Evolutionary conservation across 2,113 vertebrate genomes (phyloP), one percentile per base, ranked within the genome.

Genomic region (Semnornis frantzii): DNA sequence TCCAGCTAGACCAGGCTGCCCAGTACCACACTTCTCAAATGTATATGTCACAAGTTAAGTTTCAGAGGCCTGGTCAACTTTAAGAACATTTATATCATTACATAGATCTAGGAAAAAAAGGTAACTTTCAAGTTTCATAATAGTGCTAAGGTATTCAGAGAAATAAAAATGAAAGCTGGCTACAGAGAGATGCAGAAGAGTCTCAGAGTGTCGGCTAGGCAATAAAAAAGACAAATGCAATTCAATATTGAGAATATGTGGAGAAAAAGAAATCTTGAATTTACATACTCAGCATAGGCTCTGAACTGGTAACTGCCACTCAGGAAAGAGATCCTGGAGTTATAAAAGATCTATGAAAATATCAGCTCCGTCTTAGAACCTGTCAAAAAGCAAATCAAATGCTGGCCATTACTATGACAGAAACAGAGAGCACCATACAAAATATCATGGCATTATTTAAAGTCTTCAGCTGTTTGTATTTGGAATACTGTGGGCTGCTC

Each of bases 301-400:
- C 80, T 50, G 12, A 96, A 90, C 76, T 71, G 88, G 85, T 90
- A 96, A 90, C 90, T 96, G 70, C 73, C 42, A 92, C 93, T 93
- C 83, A 90, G 65, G 62, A 96, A 95, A 90, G 69, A 81, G 76
- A 95, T 88, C 83, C 39, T 81, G 58, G 52, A 95, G 93, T 95
- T 96, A 93, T 92, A 93, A 92, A 96, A 88, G 69, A 82, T 90
- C 90, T 86, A 54, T 83, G 92, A 94, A 95, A 95, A 96, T 83
- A 96, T 60, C 82, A 95, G 30, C 90, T 96, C 69, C 62, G 92
- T 92, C 93, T 91, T 69, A 68, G 37, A 66, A 80, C 60, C 90
- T 96, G 96, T 90, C 94, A 94, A 81, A 95, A 96, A 95, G 69
- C 69, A 95, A 96, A 94, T 85, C 82, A 95, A 96, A 74, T 68